Evolutionary conservation across 2,888 invertebrate genomes (phyloP).

Genomic region (Drosophila affinis): DNA sequence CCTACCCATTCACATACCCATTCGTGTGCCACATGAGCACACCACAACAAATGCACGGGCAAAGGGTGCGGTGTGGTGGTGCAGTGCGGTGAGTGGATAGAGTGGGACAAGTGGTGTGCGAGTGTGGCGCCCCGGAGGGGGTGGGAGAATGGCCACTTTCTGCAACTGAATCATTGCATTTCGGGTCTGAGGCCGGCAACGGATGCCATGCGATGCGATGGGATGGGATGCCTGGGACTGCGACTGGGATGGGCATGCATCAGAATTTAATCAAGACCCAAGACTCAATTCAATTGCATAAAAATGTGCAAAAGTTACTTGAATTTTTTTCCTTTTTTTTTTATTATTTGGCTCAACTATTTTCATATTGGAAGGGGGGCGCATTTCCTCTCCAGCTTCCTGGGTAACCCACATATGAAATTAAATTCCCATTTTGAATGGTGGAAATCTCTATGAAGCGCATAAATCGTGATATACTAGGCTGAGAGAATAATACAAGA

Average conservation of each 20-base stretch:
- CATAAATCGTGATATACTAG: background rate
- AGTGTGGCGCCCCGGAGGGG: background rate
- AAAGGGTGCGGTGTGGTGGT: constrained; percentile 7
- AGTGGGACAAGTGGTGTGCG: constrained; percentile 6
- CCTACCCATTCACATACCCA: constrained; percentile 29
- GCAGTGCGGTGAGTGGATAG: constrained; percentile 32
- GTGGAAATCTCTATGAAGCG: constrained; percentile 1
- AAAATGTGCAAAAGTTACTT: constrained; percentile 53
- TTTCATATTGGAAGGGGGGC: constrained; percentile 6
- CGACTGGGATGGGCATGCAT: constrained; percentile 45
- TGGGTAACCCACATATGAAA: constrained; percentile 34
- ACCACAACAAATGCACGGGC: constrained; percentile 62
- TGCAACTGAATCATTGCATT: constrained; percentile 67
- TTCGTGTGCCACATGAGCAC: constrained; percentile 48
- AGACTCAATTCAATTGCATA: constrained; percentile 50
- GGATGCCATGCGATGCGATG: constrained; percentile 5
- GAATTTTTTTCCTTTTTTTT: constrained; percentile 8
- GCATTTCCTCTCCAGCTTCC: constrained; percentile 10
- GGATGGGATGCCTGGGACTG: background rate
- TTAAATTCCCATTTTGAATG: constrained; percentile 13
- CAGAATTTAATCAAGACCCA: constrained; percentile 70
- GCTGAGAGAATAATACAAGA: constrained; percentile 10
- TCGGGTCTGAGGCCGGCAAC: constrained; percentile 16
- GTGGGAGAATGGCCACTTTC: constrained; percentile 32
- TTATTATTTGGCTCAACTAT: constrained; percentile 10